Base-by-base conservation (phyloP, 2,797 vertebrate species). In the Notolabrus celidotus region DNA sequence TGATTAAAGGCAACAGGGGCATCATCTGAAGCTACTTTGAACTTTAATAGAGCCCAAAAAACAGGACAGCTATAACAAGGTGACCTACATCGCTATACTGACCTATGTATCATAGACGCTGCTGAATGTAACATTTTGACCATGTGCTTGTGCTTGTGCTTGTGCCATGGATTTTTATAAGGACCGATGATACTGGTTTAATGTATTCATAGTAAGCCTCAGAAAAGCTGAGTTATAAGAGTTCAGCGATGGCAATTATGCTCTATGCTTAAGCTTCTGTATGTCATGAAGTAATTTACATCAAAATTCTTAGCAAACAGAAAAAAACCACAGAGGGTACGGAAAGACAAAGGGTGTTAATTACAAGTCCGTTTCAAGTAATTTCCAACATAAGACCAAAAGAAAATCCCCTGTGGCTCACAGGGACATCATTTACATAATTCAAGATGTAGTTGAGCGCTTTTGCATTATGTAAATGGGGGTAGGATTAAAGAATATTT, bases 381-480 rank as follows among this genome's bases (percentile, higher is more conserved):
- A 39, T 67, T 57, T 71, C 33, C 7, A 27, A 52, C 34, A 64
- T 71, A 60, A 47, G n/a, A 23, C 31, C 36, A 36, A 0, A 70
- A 52, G 15, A 57, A 61, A 45, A 72, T 74, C 54, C 47, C 50
- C 17, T 33, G 19, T 14, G 68, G 72, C 76, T 74, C 67, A 46
- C 52, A 71, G 69, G 27, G 5, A 73, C 43, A 22, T 1, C 4
- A 82, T 91, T 87, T 80, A 49, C 85, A 88, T 88, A 78, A 85
- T 86, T 83, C 50, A 58, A 88, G 57, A 68, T 5, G n/a, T 68
- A 67, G 67, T 71, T 85, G 61, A 77, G 52, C 79, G 85, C 65
- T 60, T 71, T 83, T 67, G 53, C 62, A 84, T 86, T 85, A 91
- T 89, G 86, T 77, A 87, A 88, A 90, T 83, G 7, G 66, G 60